A percentile compares a stretch with the other conserved stretches of the same genome.
Evolutionary conservation across 2,888 invertebrate species (phyloP).

Genomic region (Trichogramma evanescens): DNA sequence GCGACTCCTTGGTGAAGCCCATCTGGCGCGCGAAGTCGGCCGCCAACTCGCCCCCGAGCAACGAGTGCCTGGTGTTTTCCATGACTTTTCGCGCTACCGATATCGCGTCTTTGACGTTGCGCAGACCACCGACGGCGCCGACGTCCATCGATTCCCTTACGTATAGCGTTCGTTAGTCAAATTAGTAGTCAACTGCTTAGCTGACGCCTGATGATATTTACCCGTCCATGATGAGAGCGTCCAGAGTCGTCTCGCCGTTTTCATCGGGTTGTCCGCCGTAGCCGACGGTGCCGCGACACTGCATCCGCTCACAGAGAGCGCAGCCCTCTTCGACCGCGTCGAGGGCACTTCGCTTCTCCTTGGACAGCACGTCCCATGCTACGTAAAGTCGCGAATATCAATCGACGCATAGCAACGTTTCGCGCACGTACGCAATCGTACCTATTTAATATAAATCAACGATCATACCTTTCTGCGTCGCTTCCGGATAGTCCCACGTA

Average conservation of each 20-base stretch:
- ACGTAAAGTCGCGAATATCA: slow-evolving; percentile 16
- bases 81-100: slow-evolving; percentile 85
- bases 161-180: background rate
- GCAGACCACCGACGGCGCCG: slow-evolving; percentile 81
- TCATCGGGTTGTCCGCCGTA: slow-evolving; percentile 97
- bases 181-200: background rate
- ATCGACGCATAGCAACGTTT: background rate
- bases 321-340: slow-evolving; percentile 87
- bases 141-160: slow-evolving; percentile 66
- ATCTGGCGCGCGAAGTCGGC: slow-evolving; percentile 82
- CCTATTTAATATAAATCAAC: background rate
- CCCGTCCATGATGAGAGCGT: slow-evolving; percentile 98
- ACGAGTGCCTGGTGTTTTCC: slow-evolving; percentile 81
- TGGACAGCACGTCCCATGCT: slow-evolving; percentile 68
- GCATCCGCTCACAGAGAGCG: slow-evolving; percentile 72
- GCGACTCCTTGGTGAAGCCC: slow-evolving; percentile 74
- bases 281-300: slow-evolving; percentile 92
- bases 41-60: slow-evolving; percentile 84
- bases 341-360: slow-evolving; percentile 56
- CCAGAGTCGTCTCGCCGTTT: slow-evolving; percentile 89
- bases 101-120: slow-evolving; percentile 77
- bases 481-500: slow-evolving; percentile 22
- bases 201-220: slow-evolving; percentile 42
- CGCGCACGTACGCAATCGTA: background rate
- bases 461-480: slow-evolving; percentile 20